Evolutionary conservation across 2,113 vertebrate genomes (phyloP).

Genomic region (Nyctibius bracteatus): DNA sequence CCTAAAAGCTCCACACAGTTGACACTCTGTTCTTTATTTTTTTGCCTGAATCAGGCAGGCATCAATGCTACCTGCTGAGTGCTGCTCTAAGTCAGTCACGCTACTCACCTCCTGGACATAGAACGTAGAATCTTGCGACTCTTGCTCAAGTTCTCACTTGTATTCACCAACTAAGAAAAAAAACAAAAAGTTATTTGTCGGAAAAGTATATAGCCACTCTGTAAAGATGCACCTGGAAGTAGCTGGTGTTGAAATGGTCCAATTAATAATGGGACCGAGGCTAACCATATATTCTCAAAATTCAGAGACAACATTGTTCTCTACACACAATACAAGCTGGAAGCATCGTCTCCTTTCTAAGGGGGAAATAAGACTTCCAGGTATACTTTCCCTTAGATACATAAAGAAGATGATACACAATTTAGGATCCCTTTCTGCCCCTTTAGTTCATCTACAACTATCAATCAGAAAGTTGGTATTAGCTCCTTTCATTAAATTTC

Average conservation of each 20-base stretch:
- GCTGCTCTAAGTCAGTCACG: neutral
- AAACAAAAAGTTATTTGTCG: neutral
- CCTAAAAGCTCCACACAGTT: neutral
- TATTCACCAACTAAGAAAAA: slow-evolving; percentile 83
- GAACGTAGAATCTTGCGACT: slow-evolving; percentile 90
- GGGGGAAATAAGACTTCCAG: neutral
- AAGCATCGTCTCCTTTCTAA: neutral
- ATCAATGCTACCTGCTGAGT: rapidly evolving
- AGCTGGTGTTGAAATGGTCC: neutral
- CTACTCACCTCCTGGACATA: slow-evolving; percentile 89
- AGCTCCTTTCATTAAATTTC: neutral
- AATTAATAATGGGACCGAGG: neutral
- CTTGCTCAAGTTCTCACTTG: slow-evolving; percentile 91
- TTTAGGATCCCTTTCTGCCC: neutral
- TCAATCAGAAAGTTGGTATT: neutral
- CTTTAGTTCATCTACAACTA: neutral
- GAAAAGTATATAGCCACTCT: neutral
- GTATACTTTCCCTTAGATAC: neutral
- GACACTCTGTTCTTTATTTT: rapidly evolving
- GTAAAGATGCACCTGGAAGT: neutral
- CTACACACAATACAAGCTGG: neutral
- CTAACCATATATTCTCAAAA: neutral
- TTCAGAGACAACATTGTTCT: neutral
- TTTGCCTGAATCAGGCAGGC: neutral
- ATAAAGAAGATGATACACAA: neutral